Evolutionary conservation across 1,140 invertebrate species (phyloP).

Genomic region (Pachypsylla venusta): DNA sequence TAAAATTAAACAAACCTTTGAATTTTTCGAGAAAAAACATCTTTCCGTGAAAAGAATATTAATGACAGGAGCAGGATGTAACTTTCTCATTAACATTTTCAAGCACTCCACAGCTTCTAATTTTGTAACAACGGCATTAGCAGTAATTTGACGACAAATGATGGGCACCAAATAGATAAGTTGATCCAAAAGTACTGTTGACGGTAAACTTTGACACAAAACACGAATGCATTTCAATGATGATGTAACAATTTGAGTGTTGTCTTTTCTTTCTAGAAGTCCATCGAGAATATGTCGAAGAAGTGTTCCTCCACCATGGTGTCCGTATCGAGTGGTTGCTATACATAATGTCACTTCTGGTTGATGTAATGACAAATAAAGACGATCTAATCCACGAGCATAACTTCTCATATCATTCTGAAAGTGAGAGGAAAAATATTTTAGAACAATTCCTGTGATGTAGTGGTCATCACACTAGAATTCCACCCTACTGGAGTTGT

Average conservation of each 20-base stretch:
- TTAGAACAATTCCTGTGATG: too few species aligned
- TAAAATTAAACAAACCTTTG: conserved; percentile 17
- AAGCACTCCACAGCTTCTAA: conserved; percentile 21
- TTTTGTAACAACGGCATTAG: conserved; percentile 14
- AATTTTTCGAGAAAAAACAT: conserved; percentile 21
- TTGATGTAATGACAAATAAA: background rate
- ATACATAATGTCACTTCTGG: background rate
- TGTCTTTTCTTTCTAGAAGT: background rate
- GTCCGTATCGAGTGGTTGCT: background rate
- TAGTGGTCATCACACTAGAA: too few species aligned
- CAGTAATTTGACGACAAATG: conserved; percentile 18
- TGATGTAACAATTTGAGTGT: background rate
- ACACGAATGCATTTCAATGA: background rate
- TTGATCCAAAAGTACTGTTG: background rate
- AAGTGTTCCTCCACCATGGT: background rate
- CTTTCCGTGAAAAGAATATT: conserved; percentile 20
- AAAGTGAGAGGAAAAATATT: background rate
- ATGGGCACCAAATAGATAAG: conserved; percentile 14
- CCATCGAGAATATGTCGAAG: background rate
- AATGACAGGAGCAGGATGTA: conserved; percentile 18
- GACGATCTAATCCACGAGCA: background rate
- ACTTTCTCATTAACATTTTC: conserved; percentile 21
- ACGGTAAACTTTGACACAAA: background rate
- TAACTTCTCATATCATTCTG: background rate
- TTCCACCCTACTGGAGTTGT: too few species aligned